Conservation (phyloP, 2,797 vertebrate species). For the Dendrocincla tyrannina region DNA sequence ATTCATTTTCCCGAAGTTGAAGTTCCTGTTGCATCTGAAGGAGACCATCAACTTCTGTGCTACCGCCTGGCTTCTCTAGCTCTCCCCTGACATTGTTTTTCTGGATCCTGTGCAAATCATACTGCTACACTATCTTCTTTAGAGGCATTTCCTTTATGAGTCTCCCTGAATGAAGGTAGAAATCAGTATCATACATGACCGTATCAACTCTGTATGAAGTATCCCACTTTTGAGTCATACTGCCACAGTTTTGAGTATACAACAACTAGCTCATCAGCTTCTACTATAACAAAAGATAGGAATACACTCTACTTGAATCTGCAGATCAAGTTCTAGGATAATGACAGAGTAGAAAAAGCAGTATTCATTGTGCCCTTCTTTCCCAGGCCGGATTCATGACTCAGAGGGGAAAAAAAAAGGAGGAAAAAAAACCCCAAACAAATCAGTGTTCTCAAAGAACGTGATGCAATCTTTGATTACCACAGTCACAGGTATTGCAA, state of each 20-base stretch:
- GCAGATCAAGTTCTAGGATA: not conserved
- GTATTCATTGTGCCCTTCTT: not conserved
- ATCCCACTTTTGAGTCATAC: not conserved
- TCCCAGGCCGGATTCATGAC: not conserved
- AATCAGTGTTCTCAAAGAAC: rapidly evolving
- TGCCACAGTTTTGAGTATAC: not conserved
- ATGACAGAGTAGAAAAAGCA: not conserved
- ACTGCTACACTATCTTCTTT: not conserved
- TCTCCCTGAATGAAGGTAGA: not conserved
- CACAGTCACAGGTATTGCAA: not conserved
- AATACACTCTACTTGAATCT: not conserved
- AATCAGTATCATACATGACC: not conserved
- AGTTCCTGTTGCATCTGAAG: not conserved
- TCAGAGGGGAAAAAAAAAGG: rapidly evolving
- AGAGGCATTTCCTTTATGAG: not conserved
- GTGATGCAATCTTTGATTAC: not conserved
- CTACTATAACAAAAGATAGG: not conserved
- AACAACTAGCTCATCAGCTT: not conserved
- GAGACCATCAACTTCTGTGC: not conserved
- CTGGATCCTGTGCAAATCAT: not conserved
- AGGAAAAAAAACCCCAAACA: not conserved
- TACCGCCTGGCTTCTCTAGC: not conserved
- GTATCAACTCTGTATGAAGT: not conserved
- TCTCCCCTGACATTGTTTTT: not conserved
- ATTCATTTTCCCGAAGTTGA: not conserved